phyloP scores from a whole-genome alignment of 1,140 invertebrate species.

The Ips typographus region DNA sequence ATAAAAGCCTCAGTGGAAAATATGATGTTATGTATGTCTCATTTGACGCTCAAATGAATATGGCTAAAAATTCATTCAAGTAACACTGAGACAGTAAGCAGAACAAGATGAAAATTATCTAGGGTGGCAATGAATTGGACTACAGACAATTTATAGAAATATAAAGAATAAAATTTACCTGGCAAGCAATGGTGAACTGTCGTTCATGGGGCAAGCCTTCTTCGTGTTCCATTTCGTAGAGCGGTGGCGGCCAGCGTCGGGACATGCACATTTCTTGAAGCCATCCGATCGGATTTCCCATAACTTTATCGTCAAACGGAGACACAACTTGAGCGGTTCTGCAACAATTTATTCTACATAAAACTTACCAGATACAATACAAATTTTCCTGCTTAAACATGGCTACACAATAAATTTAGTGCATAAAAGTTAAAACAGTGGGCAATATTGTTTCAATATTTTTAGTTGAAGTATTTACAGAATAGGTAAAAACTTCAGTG shows the following conservation, averaged over 20 bases:
- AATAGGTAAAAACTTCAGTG: too few relatives aligned
- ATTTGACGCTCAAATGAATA: conserved; percentile 7
- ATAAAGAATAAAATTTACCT: conserved; percentile 23
- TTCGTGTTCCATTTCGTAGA: conserved; percentile 88
- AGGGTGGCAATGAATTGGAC: too few relatives aligned
- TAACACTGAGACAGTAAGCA: conserved; percentile 4
- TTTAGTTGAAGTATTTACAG: too few relatives aligned
- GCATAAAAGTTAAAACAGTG: too few relatives aligned
- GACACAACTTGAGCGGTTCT: conserved; percentile 49
- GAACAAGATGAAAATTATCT: too few relatives aligned
- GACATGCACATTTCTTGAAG: conserved; percentile 97
- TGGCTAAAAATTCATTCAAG: conserved; percentile 1
- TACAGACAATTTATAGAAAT: too few relatives aligned
- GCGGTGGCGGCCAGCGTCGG: conserved; percentile 89
- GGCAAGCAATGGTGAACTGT: conserved; percentile 88
- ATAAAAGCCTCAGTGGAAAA: conserved; percentile 18
- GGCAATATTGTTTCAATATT: too few relatives aligned
- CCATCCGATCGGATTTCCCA: conserved; percentile 92
- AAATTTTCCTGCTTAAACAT: too few relatives aligned
- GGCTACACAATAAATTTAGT: too few relatives aligned
- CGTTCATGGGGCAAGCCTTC: conserved; percentile 90
- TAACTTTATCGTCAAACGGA: conserved; percentile 65
- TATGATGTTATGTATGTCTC: conserved; percentile 22
- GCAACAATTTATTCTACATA: background rate
- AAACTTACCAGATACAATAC: too few relatives aligned